Evolutionary conservation across 2,888 invertebrate species (phyloP).

Genomic region (Campopleginae sp.): DNA sequence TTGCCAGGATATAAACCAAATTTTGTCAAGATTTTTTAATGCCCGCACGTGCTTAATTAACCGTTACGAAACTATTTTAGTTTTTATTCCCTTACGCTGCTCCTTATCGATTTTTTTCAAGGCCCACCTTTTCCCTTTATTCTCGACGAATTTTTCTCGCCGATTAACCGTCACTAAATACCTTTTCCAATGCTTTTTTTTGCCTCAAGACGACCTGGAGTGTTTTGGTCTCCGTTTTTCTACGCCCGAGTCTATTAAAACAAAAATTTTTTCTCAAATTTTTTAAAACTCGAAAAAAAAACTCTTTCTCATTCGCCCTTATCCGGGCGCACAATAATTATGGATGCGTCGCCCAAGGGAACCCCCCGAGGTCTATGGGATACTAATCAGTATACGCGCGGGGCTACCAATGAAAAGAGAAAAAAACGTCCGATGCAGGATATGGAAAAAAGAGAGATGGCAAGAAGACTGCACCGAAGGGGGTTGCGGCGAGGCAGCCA

Average conservation of each 20-base stretch:
- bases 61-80: background rate
- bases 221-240: conserved; percentile 2
- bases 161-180: background rate
- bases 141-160: background rate
- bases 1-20: background rate
- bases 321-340: conserved; percentile 71
- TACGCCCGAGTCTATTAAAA: background rate
- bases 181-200: background rate
- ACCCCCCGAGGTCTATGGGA: conserved; percentile 63
- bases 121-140: conserved; percentile 10
- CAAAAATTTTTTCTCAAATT: background rate
- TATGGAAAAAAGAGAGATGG: conserved; percentile 36
- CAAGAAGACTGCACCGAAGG: conserved; percentile 29
- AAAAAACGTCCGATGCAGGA: conserved; percentile 26
- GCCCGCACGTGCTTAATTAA: background rate
- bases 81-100: background rate
- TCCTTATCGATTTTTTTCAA: background rate
- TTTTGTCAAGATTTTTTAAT: background rate
- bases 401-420: conserved; percentile 54
- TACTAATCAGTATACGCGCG: conserved; percentile 70
- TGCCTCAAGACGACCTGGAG: background rate
- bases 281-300: background rate
- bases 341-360: conserved; percentile 67
- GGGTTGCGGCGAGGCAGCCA: conserved; percentile 14
- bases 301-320: conserved; percentile 51